These are phyloP conservation scores for Lumbricus terrestris DNA, from an alignment of 2,888 invertebrate species.

Conservation along the genomic window DNA sequence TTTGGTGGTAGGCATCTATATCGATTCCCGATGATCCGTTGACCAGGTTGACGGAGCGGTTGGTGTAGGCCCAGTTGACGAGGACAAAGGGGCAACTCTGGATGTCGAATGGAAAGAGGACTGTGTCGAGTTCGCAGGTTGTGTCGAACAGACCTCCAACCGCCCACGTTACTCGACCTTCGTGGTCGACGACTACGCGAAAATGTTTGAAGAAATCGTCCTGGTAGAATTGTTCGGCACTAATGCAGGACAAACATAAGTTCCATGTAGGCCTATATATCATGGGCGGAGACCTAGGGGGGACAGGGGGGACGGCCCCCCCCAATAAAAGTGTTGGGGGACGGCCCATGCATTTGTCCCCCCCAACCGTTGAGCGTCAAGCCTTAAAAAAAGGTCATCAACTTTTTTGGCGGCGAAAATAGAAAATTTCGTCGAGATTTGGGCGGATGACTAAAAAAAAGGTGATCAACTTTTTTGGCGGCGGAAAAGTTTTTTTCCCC, in stretches of 20 bases:
- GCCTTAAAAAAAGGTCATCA: no score
- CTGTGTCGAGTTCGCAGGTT: conserved; percentile 30
- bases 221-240: conserved; percentile 31
- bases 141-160: conserved; percentile 34
- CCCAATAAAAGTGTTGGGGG: no score
- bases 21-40: conserved; percentile 16
- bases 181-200: conserved; percentile 23
- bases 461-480: no score
- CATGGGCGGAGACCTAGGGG: no score
- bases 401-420: no score
- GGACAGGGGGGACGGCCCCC: no score
- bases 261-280: no score
- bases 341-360: no score
- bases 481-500: no score
- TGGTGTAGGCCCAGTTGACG: conserved; percentile 35
- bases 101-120: conserved; percentile 33
- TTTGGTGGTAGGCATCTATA: conserved; percentile 31
- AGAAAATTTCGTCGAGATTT: no score
- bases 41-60: conserved; percentile 27
- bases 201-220: conserved; percentile 27
- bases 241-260: conserved; percentile 15
- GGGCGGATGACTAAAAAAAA: no score
- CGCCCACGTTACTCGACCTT: conserved; percentile 31
- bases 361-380: no score
- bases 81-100: conserved; percentile 28